These are phyloP conservation scores for Catalaphyllia jardinei DNA, from an alignment of 64 coral and sea anemone species.

Conservation along the genomic window DNA sequence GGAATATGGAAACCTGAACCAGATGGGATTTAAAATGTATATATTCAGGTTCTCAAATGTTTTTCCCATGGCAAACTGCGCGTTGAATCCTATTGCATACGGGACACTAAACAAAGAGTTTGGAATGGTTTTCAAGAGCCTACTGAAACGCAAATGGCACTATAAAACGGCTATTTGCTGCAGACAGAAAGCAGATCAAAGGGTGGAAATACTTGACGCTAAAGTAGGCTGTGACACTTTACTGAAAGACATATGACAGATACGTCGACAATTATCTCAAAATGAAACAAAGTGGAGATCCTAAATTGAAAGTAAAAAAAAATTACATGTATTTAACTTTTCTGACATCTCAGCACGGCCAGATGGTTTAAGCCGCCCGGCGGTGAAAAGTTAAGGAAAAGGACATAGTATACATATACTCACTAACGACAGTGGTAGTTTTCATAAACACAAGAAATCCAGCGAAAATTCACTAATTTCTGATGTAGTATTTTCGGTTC, in stretches of 20 bases:
- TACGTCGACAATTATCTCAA: background rate
- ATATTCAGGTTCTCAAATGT: slow-evolving; percentile 79
- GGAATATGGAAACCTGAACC: slow-evolving; percentile 71
- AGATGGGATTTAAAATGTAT: slow-evolving; percentile 83
- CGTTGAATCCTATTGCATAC: slow-evolving; percentile 83
- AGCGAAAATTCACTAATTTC: too few relatives aligned
- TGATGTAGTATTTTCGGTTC: too few relatives aligned
- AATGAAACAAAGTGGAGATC: background rate
- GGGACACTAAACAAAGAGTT: slow-evolving; percentile 86
- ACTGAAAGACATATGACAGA: background rate
- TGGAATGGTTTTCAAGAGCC: slow-evolving; percentile 49
- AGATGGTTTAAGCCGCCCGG: too few relatives aligned
- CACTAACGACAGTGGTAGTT: too few relatives aligned
- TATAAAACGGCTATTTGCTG: background rate
- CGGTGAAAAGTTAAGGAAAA: too few relatives aligned
- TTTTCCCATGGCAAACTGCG: slow-evolving; percentile 83
- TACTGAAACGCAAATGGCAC: slow-evolving; percentile 27
- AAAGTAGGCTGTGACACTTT: background rate
- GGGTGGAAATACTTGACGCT: background rate
- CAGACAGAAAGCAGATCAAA: background rate
- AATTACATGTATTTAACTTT: too few relatives aligned
- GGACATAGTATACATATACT: too few relatives aligned
- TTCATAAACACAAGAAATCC: too few relatives aligned
- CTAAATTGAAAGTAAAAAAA: background rate
- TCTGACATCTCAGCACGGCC: too few relatives aligned